Percentiles rank a stretch among this genome's conserved stretches.
These are phyloP conservation scores for Callipepla squamata DNA, from an alignment of 2,113 vertebrate genomes.

Conservation along the genomic window DNA sequence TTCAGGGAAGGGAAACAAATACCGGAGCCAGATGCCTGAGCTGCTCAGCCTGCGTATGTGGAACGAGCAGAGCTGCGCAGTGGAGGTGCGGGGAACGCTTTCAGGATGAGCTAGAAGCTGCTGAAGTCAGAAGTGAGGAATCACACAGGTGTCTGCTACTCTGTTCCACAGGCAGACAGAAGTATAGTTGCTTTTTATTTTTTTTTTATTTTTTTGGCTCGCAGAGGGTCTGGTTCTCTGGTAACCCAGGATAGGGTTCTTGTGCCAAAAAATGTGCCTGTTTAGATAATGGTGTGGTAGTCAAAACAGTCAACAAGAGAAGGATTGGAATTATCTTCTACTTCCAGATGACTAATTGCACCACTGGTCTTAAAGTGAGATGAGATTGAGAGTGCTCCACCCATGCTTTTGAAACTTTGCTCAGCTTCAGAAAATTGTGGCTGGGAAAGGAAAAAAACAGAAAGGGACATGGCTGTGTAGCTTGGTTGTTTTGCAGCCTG, in stretches of 20 bases:
- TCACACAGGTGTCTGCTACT: background rate
- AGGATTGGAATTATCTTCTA: background rate
- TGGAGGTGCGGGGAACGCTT: background rate
- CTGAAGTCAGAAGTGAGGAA: background rate
- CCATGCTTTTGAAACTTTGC: background rate
- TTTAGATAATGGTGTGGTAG: background rate
- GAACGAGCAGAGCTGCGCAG: background rate
- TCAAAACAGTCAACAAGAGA: background rate
- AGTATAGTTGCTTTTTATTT: background rate
- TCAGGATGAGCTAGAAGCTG: background rate
- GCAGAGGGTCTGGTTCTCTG: background rate
- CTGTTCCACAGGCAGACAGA: background rate
- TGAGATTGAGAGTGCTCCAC: background rate
- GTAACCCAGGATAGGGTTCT: background rate
- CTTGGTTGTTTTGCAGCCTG: background rate
- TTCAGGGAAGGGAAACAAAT: background rate
- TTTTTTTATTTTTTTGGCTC: too few species aligned
- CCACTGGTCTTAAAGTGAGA: background rate
- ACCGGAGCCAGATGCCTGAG: background rate
- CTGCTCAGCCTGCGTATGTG: background rate
- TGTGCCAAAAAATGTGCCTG: background rate
- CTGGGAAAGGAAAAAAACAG: too few species aligned
- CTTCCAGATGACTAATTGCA: background rate
- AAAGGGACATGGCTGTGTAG: background rate
- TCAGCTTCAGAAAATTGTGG: background rate